Conservation (phyloP, 2,797 vertebrate species). For the Squalus acanthias region DNA sequence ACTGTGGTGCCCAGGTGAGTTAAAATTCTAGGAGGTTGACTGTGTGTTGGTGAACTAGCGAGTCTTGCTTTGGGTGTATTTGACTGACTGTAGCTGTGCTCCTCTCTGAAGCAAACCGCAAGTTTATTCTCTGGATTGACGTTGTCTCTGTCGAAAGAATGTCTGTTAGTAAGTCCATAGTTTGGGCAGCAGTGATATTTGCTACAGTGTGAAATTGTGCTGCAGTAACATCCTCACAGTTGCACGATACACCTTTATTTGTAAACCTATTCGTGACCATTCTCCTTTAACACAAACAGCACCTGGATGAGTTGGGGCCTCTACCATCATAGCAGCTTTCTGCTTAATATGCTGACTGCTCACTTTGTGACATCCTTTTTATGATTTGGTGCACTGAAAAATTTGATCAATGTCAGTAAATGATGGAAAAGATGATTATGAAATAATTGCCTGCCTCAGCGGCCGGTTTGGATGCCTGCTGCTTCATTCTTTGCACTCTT, state of each 20-base stretch:
- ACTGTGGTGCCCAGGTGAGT: too few species aligned
- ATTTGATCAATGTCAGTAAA: background rate
- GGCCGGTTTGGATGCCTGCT: background rate
- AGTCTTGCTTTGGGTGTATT: too few species aligned
- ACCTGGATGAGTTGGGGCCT: background rate
- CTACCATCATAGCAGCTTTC: background rate
- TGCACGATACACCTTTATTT: background rate
- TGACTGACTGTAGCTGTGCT: too few species aligned
- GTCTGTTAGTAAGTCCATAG: background rate
- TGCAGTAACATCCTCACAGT: too few species aligned
- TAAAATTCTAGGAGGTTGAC: too few species aligned
- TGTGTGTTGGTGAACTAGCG: too few species aligned
- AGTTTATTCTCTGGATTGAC: background rate
- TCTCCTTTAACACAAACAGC: background rate
- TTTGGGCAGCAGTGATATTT: background rate
- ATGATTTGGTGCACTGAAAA: background rate
- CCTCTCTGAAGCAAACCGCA: too few species aligned
- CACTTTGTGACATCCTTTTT: background rate
- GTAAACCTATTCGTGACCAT: too few species aligned
- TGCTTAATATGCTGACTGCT: background rate
- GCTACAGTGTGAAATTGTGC: background rate
- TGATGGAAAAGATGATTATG: background rate
- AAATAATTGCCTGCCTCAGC: background rate
- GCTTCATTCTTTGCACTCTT: background rate
- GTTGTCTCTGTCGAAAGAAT: background rate